Percentiles rank a stretch among this genome's conserved stretches.
These are phyloP conservation scores for Amphipyra tragopoginis DNA, from an alignment of 2,888 invertebrate species.

Conservation along the genomic window DNA sequence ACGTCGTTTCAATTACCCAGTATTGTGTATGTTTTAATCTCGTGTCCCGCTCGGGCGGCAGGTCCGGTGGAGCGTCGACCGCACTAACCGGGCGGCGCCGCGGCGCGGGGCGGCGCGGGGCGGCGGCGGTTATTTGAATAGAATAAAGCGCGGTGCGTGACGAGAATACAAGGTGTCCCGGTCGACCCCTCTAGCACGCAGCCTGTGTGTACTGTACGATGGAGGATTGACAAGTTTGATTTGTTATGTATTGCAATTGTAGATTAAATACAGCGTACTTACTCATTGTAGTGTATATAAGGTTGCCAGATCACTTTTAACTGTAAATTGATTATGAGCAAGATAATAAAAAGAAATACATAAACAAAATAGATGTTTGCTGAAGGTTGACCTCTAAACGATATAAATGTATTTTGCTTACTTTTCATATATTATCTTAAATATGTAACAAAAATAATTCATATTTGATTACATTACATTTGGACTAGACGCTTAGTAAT, in stretches of 20 bases:
- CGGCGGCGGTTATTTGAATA: slow-evolving; percentile 6
- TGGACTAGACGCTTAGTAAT: background rate
- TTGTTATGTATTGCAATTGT: background rate
- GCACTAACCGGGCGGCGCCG: background rate
- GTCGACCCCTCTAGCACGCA: background rate
- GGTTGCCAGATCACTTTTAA: no score
- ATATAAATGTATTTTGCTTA: no score
- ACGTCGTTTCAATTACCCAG: slow-evolving; percentile 4
- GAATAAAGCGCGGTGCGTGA: slow-evolving; percentile 10
- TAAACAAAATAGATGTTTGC: no score
- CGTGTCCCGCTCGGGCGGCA: background rate
- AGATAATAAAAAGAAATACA: no score
- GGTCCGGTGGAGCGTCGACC: background rate
- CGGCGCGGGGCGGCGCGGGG: background rate
- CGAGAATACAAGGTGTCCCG: background rate
- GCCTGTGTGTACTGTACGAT: background rate
- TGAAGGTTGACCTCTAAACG: no score
- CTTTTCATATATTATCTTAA: background rate
- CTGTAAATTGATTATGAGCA: no score
- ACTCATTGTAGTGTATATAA: no score
- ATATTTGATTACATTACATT: background rate
- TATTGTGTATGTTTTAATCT: background rate
- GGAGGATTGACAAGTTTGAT: background rate
- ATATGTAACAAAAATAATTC: background rate
- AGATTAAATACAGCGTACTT: no score